These are phyloP conservation scores for Eubucco bourcierii DNA, from an alignment of 2,113 vertebrate species.

Conservation along the genomic window DNA sequence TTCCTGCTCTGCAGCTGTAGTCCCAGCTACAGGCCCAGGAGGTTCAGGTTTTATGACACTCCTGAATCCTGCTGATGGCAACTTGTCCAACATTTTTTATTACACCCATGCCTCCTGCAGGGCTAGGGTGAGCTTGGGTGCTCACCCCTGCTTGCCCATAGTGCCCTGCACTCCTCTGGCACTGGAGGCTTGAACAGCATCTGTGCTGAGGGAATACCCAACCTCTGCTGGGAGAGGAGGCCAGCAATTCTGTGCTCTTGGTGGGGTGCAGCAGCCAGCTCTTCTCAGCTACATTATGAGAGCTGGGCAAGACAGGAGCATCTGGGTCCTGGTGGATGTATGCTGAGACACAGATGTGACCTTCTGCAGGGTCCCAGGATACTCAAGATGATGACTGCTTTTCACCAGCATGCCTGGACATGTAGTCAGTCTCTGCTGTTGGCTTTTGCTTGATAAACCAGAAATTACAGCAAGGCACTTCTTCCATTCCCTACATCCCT, in stretches of 20 bases:
- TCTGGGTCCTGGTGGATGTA: neutral
- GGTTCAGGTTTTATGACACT: slow-evolving; percentile 59
- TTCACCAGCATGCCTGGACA: accelerated
- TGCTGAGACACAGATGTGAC: neutral
- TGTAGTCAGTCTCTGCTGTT: neutral
- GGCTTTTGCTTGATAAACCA: neutral
- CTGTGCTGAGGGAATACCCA: neutral
- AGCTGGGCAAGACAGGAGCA: neutral
- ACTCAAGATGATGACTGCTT: neutral
- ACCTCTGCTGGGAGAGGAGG: neutral
- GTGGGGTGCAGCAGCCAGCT: neutral
- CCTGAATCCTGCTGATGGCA: slow-evolving; percentile 21
- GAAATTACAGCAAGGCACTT: neutral
- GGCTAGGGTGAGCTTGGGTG: neutral
- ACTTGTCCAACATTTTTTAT: neutral
- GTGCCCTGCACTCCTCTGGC: neutral
- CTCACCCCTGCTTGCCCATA: accelerated
- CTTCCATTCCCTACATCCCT: neutral
- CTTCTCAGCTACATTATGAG: accelerated
- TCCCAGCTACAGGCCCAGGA: slow-evolving; percentile 37
- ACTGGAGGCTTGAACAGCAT: accelerated
- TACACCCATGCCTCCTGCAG: accelerated
- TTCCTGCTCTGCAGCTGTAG: slow-evolving; percentile 67
- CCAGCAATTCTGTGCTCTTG: neutral
- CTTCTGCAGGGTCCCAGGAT: accelerated